A percentile compares a stretch with the other conserved stretches of the same genome.
These are phyloP conservation scores for Sminthopsis crassicaudata DNA, from an alignment of 2,113 vertebrate species.

Conservation along the genomic window DNA sequence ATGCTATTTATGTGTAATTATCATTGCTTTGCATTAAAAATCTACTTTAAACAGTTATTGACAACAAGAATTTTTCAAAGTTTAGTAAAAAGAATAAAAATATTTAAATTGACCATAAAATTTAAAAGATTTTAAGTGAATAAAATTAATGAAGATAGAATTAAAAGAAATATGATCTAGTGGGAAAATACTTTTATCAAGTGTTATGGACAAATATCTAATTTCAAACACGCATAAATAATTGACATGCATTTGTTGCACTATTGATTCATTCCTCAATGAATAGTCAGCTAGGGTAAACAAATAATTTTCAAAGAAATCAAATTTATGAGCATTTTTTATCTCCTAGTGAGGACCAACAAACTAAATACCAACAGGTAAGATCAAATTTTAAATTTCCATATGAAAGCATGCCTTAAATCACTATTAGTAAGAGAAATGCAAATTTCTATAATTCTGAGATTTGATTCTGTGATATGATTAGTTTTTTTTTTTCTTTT, in stretches of 20 bases:
- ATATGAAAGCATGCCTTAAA: not conserved
- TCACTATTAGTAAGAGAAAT: not conserved
- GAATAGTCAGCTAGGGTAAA: not conserved
- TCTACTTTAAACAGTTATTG: not conserved
- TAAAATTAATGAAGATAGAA: not conserved
- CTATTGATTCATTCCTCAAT: not conserved
- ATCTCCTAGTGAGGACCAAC: not conserved
- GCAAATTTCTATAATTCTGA: not conserved
- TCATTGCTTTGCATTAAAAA: not conserved
- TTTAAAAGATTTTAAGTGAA: not conserved
- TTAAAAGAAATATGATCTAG: not conserved
- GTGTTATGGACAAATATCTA: not conserved
- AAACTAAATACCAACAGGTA: not conserved
- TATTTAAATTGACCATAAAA: not conserved
- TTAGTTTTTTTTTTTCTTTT: not conserved
- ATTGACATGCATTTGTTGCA: not conserved
- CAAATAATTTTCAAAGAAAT: not conserved
- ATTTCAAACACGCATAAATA: not conserved
- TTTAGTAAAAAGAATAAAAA: not conserved
- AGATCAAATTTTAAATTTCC: not conserved
- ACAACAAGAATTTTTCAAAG: not conserved
- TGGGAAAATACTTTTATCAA: not conserved
- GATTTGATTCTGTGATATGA: not conserved
- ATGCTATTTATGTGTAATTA: not conserved
- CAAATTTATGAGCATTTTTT: not conserved